Percentiles rank a stretch among this genome's conserved stretches.
These are phyloP conservation scores for Lampris incognitus DNA, from an alignment of 2,113 vertebrate genomes.

Conservation along the genomic window DNA sequence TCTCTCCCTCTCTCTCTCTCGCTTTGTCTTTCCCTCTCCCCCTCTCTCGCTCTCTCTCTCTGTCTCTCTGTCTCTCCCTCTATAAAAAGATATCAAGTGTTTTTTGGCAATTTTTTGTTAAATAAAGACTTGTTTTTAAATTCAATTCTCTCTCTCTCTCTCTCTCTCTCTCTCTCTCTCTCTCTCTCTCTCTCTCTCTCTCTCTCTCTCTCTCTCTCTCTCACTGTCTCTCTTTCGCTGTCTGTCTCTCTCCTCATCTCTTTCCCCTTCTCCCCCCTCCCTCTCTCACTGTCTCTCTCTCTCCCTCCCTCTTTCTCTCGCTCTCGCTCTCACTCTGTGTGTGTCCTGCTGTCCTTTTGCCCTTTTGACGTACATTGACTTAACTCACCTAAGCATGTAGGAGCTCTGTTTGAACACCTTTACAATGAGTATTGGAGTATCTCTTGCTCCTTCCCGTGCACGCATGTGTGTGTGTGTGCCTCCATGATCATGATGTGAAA, in stretches of 20 bases:
- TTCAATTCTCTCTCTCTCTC: not conserved
- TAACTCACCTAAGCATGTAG: not conserved
- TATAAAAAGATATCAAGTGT: too few species aligned
- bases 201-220: not conserved
- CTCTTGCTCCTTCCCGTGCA: not conserved
- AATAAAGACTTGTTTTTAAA: too few species aligned
- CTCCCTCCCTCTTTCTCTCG: not conserved
- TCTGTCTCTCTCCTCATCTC: not conserved
- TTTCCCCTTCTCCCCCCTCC: not conserved
- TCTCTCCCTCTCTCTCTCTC: too few species aligned
- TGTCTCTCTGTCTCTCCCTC: too few species aligned
- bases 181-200: not conserved
- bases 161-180: not conserved
- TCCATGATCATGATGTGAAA: not conserved
- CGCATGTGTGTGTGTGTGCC: constrained; percentile 9
- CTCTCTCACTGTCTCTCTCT: not conserved
- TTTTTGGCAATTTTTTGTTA: too few species aligned
- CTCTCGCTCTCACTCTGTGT: not conserved
- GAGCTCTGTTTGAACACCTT: too few species aligned
- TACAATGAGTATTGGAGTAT: too few species aligned
- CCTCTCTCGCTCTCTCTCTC: too few species aligned
- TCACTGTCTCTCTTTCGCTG: not conserved
- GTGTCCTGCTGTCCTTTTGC: constrained; percentile 32
- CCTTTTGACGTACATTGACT: constrained; percentile 55
- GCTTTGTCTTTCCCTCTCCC: too few species aligned